These are phyloP conservation scores for Melopsittacus undulatus DNA, from an alignment of 2,797 vertebrate genomes.

Conservation along the genomic window DNA sequence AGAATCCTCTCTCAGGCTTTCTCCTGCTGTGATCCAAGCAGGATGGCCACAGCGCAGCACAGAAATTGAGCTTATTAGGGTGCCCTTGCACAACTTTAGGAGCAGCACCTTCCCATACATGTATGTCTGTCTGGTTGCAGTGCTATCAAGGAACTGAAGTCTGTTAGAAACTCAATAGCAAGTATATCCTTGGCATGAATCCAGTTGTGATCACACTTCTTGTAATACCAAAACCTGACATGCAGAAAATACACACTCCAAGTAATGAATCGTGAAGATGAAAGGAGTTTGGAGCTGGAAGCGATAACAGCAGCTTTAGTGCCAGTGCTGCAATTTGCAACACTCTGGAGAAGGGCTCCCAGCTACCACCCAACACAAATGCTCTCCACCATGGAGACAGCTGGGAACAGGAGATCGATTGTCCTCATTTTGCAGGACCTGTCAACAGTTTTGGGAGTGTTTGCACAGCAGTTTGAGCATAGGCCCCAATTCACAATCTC, in stretches of 20 bases:
- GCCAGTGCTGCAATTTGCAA: constrained; percentile 24
- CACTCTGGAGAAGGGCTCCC: neutral
- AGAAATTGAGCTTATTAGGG: neutral
- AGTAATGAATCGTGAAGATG: neutral
- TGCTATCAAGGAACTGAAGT: neutral
- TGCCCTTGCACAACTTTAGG: neutral
- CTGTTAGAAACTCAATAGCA: constrained; percentile 17
- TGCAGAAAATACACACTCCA: constrained; percentile 16
- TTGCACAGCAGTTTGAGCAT: neutral
- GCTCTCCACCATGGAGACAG: neutral
- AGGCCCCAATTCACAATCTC: neutral
- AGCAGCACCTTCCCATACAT: neutral
- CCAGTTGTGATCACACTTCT: constrained; percentile 50
- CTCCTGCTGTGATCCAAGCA: neutral
- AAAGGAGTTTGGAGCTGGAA: constrained; percentile 41
- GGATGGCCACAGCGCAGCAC: neutral
- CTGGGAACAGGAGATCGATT: neutral
- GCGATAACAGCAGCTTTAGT: neutral
- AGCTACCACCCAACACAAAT: neutral
- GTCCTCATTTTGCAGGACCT: neutral
- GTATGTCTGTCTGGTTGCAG: neutral
- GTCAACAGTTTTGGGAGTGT: neutral
- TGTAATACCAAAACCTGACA: constrained; percentile 42
- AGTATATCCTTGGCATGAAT: constrained; percentile 21
- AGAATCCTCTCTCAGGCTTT: neutral